phyloP scores from a whole-genome alignment of 2,797 vertebrate species.

The Malacoraja senta region DNA sequence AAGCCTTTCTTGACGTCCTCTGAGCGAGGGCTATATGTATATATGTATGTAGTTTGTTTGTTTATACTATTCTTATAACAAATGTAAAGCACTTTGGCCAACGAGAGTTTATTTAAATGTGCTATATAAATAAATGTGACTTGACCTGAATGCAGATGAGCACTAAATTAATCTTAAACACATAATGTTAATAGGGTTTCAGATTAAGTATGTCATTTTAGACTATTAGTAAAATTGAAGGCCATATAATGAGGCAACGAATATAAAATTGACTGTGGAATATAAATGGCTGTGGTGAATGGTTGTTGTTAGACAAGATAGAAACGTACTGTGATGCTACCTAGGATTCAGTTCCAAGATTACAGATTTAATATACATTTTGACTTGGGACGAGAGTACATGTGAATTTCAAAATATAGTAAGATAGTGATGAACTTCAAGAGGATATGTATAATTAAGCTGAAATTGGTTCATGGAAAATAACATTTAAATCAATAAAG shows the following conservation, averaged over 20 bases:
- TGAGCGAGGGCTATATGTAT: too few species aligned
- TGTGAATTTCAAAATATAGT: not conserved
- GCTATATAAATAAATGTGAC: too few species aligned
- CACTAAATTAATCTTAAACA: not conserved
- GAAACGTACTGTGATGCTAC: not conserved
- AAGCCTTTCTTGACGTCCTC: too few species aligned
- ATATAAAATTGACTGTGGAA: not conserved
- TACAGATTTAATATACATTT: not conserved
- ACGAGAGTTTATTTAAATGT: too few species aligned
- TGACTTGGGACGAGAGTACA: not conserved
- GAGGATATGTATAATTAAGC: not conserved
- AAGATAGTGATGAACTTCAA: not conserved
- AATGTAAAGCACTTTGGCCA: too few species aligned
- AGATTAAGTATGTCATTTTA: not conserved
- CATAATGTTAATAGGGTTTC: not conserved
- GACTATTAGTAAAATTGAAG: not conserved
- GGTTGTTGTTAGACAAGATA: not conserved
- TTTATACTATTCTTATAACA: too few species aligned
- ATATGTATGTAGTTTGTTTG: too few species aligned
- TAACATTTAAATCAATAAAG: not conserved
- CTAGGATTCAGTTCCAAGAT: not conserved
- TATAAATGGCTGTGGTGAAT: not conserved
- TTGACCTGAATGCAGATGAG: too few species aligned
- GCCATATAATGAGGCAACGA: too few species aligned
- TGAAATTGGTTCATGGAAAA: not conserved